Evolutionary conservation across 1,140 invertebrate species (phyloP), one percentile per base, ranked within the genome.

Genomic region (Colletes gigas): DNA sequence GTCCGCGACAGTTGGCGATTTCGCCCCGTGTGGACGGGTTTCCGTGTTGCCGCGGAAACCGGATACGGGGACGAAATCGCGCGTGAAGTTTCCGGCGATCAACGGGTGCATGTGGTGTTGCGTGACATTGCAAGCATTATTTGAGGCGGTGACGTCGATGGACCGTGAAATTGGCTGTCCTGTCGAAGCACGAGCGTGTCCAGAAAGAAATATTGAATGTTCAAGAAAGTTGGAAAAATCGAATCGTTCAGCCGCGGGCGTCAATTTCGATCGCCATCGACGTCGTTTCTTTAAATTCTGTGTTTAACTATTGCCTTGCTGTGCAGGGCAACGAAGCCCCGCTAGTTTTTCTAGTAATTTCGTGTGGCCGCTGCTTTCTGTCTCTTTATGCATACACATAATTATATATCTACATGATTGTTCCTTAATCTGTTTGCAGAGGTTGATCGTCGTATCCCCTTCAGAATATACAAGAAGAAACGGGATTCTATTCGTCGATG

Each of bases 51-150:
- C 47, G 41, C 12, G 7, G 17, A 9, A 63, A 15, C 39, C 4
- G 4, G 14, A 21, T 6, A 8, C 39, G n/a, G 60, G 10, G 44
- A 77, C 50, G 63, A 44, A 60, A 55, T 44, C 41, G 14, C 4
- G 14, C 30, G 57, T 7, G 66, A 10, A 47, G 44, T 30, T 52
- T 59, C 15, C 30, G 19, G 44, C 65, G 44, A 81, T 91, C 86
- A 79, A 88, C 88, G 71, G 85, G 79, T 91, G 91, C 90, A 91
- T 91, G 91, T 74, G 73, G 81, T 89, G 86, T 91, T 90, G 81
- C 84, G 84, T 66, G 83, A 79, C 80, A 71, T 87, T 83, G 84
- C 81, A 81, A 83, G 60, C 65, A 71, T 77, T 81, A 67, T 85
- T 63, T 60, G 85, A 71, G 39, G 50, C 75, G 67, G 52, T 63